phyloP scores from a whole-genome alignment of 92 coral and sea anemone genomes.

The Blastomussa wellsi region DNA sequence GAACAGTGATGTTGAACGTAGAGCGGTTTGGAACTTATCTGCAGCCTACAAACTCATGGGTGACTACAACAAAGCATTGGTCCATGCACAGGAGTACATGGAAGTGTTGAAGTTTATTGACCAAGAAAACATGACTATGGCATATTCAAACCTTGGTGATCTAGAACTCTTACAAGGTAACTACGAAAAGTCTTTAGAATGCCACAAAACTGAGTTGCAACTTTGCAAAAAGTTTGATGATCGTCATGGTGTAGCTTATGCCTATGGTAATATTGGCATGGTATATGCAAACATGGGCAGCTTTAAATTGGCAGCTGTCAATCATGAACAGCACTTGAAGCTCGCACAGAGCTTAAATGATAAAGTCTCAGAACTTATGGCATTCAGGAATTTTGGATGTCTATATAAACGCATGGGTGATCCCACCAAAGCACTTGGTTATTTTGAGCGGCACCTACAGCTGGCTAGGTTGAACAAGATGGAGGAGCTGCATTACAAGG shows the following conservation, averaged over 20 bases:
- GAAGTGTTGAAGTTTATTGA: conserved; percentile 60
- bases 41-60: conserved; percentile 83
- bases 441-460: conserved; percentile 67
- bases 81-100: conserved; percentile 70
- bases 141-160: conserved; percentile 72
- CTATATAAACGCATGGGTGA: conserved; percentile 74
- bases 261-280: conserved; percentile 77
- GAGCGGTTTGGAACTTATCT: conserved; percentile 78
- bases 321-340: conserved; percentile 72
- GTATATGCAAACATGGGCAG: conserved; percentile 76
- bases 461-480: conserved; percentile 68
- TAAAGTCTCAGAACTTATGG: conserved; percentile 65
- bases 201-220: conserved; percentile 69
- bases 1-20: conserved; percentile 75
- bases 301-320: conserved; percentile 67
- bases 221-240: conserved; percentile 69
- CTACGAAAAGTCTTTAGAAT: conserved; percentile 65
- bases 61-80: conserved; percentile 62
- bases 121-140: conserved; percentile 59
- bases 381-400: conserved; percentile 72
- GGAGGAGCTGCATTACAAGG: conserved; percentile 61
- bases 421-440: conserved; percentile 63
- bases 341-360: conserved; percentile 75
- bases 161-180: conserved; percentile 74
- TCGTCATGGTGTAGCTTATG: conserved; percentile 65